Conservation (phyloP, 2,888 invertebrate genomes). For the Netelia melanura region DNA sequence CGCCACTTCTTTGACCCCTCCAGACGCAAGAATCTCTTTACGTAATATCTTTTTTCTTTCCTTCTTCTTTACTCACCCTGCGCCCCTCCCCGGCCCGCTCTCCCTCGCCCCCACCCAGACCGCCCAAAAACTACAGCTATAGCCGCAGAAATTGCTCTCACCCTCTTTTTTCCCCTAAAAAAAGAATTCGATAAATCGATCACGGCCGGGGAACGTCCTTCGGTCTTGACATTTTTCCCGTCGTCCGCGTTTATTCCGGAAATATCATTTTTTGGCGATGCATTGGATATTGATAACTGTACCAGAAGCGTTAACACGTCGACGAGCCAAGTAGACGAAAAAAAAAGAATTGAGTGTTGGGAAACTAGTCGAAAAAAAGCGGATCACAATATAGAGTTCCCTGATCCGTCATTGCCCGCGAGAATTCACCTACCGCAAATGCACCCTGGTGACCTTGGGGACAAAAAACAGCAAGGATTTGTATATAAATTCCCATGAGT, state of each 20-base stretch:
- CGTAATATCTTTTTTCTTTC: slow-evolving; percentile 26
- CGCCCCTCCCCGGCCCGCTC: slow-evolving; percentile 15
- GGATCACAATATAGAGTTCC: no score
- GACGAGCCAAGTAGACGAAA: no score
- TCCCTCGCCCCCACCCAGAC: neutral
- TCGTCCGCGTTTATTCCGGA: neutral
- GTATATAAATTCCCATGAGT: no score
- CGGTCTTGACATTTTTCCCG: neutral
- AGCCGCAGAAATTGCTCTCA: no score
- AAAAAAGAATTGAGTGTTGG: no score
- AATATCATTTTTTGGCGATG: slow-evolving; percentile 1
- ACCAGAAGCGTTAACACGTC: neutral
- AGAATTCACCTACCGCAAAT: no score
- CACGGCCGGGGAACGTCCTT: neutral
- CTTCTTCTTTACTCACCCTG: slow-evolving; percentile 4
- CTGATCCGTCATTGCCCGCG: no score
- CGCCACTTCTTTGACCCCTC: slow-evolving; percentile 5
- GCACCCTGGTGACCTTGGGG: no score
- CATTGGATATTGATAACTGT: slow-evolving; percentile 4
- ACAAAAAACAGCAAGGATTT: no score
- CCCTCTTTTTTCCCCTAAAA: slow-evolving; percentile 1
- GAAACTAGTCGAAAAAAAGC: no score
- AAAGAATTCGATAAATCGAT: slow-evolving; percentile 2
- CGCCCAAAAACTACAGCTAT: slow-evolving; percentile 11
- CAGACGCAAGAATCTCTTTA: neutral